Conservation (phyloP, 2,888 invertebrate genomes). For the Metacarcinus magister region DNA sequence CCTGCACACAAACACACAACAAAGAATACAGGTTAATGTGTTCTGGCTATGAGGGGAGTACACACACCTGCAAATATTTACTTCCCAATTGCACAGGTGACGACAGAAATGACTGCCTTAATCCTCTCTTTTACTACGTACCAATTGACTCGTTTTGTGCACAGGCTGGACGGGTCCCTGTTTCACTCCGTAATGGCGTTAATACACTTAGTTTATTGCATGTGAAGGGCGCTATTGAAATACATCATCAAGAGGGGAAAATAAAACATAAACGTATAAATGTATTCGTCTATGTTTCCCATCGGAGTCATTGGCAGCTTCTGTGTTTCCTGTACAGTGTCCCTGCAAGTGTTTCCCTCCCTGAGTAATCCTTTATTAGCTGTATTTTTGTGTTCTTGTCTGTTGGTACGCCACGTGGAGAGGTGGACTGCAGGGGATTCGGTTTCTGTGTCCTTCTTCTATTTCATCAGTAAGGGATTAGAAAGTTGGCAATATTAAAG, state of each 20-base stretch:
- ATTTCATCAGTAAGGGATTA: slow-evolving; percentile 1
- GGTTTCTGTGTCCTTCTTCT: neutral
- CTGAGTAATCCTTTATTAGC: neutral
- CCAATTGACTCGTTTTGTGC: neutral
- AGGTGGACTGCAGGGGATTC: neutral
- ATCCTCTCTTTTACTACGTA: neutral
- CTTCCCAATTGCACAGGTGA: neutral
- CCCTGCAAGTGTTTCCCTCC: neutral
- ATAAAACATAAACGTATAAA: neutral
- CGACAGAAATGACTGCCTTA: neutral
- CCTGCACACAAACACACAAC: neutral
- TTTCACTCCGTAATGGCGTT: neutral
- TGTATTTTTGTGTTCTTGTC: neutral
- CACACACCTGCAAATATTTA: slow-evolving; percentile 36
- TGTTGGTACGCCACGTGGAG: neutral
- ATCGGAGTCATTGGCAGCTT: neutral
- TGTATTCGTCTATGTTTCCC: neutral
- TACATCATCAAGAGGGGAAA: too few species aligned
- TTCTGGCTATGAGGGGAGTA: neutral
- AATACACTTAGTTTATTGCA: neutral
- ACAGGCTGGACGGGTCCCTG: neutral
- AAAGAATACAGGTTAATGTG: neutral
- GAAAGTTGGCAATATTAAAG: neutral
- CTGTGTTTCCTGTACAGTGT: slow-evolving; percentile 4
- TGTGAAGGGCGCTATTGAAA: neutral